Base-by-base conservation (phyloP, 2,113 vertebrate species). In the Tragelaphus buxtoni region DNA sequence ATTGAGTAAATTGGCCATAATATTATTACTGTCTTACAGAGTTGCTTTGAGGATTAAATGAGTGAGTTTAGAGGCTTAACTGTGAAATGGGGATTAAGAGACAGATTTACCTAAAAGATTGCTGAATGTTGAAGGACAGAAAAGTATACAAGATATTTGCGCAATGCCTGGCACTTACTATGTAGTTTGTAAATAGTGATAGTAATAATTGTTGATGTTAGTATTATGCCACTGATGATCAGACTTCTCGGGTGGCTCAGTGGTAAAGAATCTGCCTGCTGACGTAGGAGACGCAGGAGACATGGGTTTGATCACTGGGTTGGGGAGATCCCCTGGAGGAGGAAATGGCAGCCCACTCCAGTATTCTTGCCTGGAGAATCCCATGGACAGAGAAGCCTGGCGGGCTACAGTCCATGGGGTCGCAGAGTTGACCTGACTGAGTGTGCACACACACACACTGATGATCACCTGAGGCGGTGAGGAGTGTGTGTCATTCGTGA, bases 381-480 rank as follows among this genome's bases (percentile, higher is more conserved):
- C 22, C 11, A 13, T 74, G 69, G 69, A 74, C 22, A 13, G 11
- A 42, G 69, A 11, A 74, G 11, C 69, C 69, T 74, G 69, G 69
- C 0, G 20, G 39, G 22, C 35, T 13, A 0, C 9, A 24, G 22
- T 4, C 35, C 35, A 2, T 0, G 39, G 35, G 20, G 11, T 42
- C 69, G 0, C 69, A 42, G 35, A 26, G 65, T 39, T 20, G 18
- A 22, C n/a, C 65, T 10, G 20, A 24, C 35, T 24, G 69, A 42
- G 35, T 5, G 4, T 12, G 39, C 39, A 42, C 69, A 7, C 22
- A 7, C 22, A 74, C 65, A 13, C 7, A 17, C 4, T 30, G 39
- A 7, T 63, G 74, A 20, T 32, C 18, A 30, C 7, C 9, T 60
- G 56, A 47, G 49, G 58, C 13, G 5, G 26, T 49, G 14, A 55